Evolutionary conservation across 2,113 vertebrate genomes (phyloP).

Genomic region (Colossoma macropomum): DNA sequence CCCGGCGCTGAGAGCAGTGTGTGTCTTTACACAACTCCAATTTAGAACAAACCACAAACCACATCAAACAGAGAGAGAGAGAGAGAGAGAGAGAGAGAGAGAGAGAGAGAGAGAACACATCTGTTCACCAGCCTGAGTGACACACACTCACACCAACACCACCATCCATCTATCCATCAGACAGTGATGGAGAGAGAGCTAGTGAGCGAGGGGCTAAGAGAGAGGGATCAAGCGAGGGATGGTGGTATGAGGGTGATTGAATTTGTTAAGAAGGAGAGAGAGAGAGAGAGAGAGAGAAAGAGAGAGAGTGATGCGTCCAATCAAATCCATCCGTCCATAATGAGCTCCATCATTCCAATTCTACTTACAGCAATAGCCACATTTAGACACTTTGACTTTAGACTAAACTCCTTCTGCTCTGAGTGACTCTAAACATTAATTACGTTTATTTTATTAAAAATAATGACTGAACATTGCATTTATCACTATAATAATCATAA

Average conservation of each 20-base stretch:
- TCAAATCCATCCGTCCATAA: constrained; percentile 28
- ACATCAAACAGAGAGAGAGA: constrained; percentile 54
- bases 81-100: constrained; percentile 17
- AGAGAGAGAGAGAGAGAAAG: no score
- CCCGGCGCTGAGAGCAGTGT: constrained; percentile 50
- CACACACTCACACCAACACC: constrained; percentile 37
- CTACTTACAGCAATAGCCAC: neutral
- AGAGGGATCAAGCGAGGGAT: neutral
- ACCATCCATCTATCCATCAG: constrained; percentile 9
- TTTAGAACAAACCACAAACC: constrained; percentile 64
- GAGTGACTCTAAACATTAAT: no score
- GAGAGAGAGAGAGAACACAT: constrained; percentile 55
- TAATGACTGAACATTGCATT: no score
- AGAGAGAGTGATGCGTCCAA: neutral
- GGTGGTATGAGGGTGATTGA: neutral
- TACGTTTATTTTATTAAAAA: no score
- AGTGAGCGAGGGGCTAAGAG: neutral
- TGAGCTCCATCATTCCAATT: constrained; percentile 7
- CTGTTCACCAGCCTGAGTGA: constrained; percentile 58
- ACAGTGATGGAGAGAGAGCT: neutral
- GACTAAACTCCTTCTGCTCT: no score
- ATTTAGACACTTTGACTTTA: no score
- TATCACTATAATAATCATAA: no score
- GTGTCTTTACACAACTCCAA: constrained; percentile 62
- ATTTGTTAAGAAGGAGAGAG: neutral